A percentile compares a stretch with the other conserved stretches of the same genome.
Conservation (phyloP, 2,888 invertebrate genomes). For the Elmis aenea region DNA sequence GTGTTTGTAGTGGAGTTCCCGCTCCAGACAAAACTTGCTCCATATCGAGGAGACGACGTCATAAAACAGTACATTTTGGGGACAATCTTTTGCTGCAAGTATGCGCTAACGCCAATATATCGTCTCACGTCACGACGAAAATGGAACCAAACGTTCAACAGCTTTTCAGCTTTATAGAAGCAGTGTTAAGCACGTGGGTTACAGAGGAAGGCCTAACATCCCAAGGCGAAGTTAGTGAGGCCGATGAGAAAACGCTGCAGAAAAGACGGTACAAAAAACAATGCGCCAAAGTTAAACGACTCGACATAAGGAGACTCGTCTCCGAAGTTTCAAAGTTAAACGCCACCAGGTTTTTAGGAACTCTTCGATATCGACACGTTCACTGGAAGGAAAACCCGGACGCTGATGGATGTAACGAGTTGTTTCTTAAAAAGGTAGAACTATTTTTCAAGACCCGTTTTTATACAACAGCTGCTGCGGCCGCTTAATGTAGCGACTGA, state of each 20-base stretch:
- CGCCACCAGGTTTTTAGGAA: conserved; percentile 63
- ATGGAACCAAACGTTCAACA: conserved; percentile 75
- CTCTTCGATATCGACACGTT: conserved; percentile 68
- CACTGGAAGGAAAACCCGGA: conserved; percentile 84
- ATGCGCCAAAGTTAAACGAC: conserved; percentile 60
- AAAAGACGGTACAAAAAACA: conserved; percentile 57
- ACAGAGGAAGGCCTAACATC: conserved; percentile 67
- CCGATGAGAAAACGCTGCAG: conserved; percentile 61
- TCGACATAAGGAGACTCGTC: conserved; percentile 65
- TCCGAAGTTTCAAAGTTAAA: conserved; percentile 65
- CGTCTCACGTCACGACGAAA: conserved; percentile 49
- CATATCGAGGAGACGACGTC: conserved; percentile 64
- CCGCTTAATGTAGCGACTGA: too few species aligned
- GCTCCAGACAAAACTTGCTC: conserved; percentile 41
- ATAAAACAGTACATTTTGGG: conserved; percentile 75
- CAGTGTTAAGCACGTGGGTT: conserved; percentile 74
- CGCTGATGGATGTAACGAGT: conserved; percentile 82
- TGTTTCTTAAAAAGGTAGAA: conserved; percentile 85
- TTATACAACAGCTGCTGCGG: too few species aligned
- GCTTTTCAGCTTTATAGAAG: conserved; percentile 76
- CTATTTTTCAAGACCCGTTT: too few species aligned
- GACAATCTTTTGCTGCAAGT: conserved; percentile 71
- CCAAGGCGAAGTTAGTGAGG: conserved; percentile 69
- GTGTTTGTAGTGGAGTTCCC: conserved; percentile 41
- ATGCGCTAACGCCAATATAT: conserved; percentile 62